phyloP scores from a whole-genome alignment of 2,888 invertebrate genomes.

The Pachydiplax longipennis region DNA sequence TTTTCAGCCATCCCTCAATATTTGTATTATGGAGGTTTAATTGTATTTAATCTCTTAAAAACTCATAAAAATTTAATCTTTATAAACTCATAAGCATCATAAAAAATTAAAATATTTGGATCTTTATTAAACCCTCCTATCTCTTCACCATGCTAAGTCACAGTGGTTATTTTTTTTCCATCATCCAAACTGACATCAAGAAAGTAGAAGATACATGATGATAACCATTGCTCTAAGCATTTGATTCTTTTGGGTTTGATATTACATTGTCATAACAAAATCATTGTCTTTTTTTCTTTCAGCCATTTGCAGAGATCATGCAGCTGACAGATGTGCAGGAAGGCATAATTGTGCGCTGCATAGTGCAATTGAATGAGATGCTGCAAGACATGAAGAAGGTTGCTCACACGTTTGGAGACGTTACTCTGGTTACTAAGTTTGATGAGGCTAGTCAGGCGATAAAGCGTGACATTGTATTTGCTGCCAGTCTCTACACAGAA shows the following conservation, averaged over 20 bases:
- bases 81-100: no score
- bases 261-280: background rate
- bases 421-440: constrained; percentile 91
- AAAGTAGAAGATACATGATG: background rate
- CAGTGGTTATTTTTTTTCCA: no score
- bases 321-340: constrained; percentile 93
- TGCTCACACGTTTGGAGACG: constrained; percentile 92
- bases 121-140: no score
- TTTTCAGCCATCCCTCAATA: no score
- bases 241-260: no score
- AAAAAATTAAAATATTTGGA: no score
- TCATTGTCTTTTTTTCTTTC: constrained; percentile 51
- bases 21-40: no score
- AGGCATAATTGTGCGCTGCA: constrained; percentile 96
- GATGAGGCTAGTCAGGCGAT: constrained; percentile 91
- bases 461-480: constrained; percentile 97
- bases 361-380: constrained; percentile 94
- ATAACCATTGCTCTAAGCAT: no score
- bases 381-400: constrained; percentile 91
- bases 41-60: no score
- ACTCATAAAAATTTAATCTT: no score
- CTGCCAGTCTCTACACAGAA: constrained; percentile 91
- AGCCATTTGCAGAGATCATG: constrained; percentile 94
- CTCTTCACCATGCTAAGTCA: no score
- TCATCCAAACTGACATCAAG: background rate